Conservation (phyloP, 2,888 invertebrate genomes). For the Odontothrips loti region DNA sequence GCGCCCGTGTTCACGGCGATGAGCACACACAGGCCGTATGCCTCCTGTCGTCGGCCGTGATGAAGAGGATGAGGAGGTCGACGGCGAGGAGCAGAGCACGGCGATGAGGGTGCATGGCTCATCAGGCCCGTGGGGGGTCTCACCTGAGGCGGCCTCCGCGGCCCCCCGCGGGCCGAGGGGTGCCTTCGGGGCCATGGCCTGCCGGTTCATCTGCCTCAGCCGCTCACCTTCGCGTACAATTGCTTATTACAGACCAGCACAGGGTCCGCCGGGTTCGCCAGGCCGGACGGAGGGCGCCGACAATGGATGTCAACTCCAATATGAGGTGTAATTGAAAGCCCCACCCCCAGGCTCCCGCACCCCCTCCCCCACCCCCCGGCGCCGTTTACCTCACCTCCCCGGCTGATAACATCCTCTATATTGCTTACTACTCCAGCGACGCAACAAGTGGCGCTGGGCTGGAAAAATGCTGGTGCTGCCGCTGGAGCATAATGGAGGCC, state of each 20-base stretch:
- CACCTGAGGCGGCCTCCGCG: neutral
- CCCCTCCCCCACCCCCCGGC: constrained; percentile 5
- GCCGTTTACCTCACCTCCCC: neutral
- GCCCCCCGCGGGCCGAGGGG: neutral
- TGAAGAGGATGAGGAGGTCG: too few relatives aligned
- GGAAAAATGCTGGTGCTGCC: too few relatives aligned
- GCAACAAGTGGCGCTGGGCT: neutral
- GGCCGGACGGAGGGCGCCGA: neutral
- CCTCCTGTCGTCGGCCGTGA: too few relatives aligned
- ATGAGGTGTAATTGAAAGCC: constrained; percentile 14
- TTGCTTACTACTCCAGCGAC: neutral
- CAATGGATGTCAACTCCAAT: constrained; percentile 24
- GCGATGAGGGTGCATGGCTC: too few relatives aligned
- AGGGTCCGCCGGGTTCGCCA: neutral
- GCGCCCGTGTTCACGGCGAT: neutral
- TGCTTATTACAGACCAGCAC: constrained; percentile 13
- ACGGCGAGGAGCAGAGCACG: too few relatives aligned
- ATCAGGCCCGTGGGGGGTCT: neutral
- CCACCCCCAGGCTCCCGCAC: neutral
- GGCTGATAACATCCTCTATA: neutral
- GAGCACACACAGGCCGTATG: neutral
- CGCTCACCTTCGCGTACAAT: constrained; percentile 9
- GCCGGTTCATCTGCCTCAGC: neutral
- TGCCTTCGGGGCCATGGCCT: too few relatives aligned
- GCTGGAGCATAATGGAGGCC: neutral